Percentiles rank a stretch among this genome's conserved stretches.
Evolutionary conservation across 2,797 vertebrate species (phyloP).

Genomic region (Pipistrellus nathusii): DNA sequence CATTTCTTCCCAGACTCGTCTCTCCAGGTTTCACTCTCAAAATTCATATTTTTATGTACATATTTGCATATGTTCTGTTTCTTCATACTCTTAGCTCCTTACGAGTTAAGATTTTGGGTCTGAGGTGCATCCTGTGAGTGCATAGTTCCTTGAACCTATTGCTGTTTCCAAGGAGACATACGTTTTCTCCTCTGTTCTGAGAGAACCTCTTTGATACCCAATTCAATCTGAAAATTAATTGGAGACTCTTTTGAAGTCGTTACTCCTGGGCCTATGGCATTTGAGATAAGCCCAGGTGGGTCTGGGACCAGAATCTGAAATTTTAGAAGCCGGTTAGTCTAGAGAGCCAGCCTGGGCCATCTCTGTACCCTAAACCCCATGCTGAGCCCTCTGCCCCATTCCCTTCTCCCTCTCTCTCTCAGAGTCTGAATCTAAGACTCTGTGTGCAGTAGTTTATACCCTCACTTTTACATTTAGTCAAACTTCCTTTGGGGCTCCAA

Average conservation of each 20-base stretch:
- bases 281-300: background rate
- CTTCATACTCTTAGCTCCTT: background rate
- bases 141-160: background rate
- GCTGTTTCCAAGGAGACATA: background rate
- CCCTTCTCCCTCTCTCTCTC: background rate
- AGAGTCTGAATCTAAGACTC: background rate
- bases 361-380: background rate
- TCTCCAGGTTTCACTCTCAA: too few species aligned
- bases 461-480: background rate
- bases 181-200: conserved; percentile 14
- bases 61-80: background rate
- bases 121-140: background rate
- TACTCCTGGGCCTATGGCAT: background rate
- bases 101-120: background rate
- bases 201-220: background rate
- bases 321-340: background rate
- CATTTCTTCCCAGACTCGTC: background rate
- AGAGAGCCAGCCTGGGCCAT: background rate
- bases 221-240: conserved; percentile 3
- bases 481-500: background rate
- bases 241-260: background rate
- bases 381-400: too few species aligned
- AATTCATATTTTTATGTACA: background rate
- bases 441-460: too few species aligned
- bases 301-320: background rate